Evolutionary conservation across 1,140 invertebrate genomes (phyloP).

Genomic region (Dreissena polymorpha): DNA sequence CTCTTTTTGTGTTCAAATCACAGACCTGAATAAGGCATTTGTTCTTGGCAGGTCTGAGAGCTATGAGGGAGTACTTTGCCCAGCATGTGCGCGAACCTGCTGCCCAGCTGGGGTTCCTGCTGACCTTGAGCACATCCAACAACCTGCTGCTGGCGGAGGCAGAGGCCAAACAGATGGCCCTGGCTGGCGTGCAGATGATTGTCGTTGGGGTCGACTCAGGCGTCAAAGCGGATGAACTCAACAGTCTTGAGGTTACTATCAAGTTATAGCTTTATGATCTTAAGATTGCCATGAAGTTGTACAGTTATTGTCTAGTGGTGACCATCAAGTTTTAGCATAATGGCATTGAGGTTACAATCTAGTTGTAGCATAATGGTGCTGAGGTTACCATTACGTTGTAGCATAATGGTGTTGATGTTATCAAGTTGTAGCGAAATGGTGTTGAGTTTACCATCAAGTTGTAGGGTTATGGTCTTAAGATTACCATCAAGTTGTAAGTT

Average conservation of each 20-base stretch:
- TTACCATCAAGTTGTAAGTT: too few species aligned
- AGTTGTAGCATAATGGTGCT: neutral
- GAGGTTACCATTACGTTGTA: too few species aligned
- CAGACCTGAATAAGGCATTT: too few species aligned
- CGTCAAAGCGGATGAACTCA: neutral
- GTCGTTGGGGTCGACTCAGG: slow-evolving; percentile 1
- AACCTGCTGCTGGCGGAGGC: slow-evolving; percentile 17
- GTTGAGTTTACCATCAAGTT: too few species aligned
- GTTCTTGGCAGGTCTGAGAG: neutral
- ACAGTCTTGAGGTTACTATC: slow-evolving; percentile 12
- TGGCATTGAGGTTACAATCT: neutral
- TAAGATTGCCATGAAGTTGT: neutral
- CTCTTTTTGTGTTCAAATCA: too few species aligned
- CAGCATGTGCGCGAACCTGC: slow-evolving; percentile 12
- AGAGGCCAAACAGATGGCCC: neutral
- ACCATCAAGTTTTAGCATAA: neutral
- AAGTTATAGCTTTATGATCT: neutral
- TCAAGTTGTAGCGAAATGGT: too few species aligned
- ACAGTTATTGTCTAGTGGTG: neutral
- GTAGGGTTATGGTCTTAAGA: too few species aligned
- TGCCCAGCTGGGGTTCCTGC: slow-evolving; percentile 1
- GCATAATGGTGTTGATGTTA: too few species aligned
- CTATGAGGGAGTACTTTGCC: slow-evolving; percentile 2
- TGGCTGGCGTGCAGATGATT: slow-evolving; percentile 10
- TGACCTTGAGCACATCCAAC: slow-evolving; percentile 4